A percentile compares a stretch with the other conserved stretches of the same genome.
These are phyloP conservation scores for Sesamia inferens DNA, from an alignment of 2,888 invertebrate species.

Conservation along the genomic window DNA sequence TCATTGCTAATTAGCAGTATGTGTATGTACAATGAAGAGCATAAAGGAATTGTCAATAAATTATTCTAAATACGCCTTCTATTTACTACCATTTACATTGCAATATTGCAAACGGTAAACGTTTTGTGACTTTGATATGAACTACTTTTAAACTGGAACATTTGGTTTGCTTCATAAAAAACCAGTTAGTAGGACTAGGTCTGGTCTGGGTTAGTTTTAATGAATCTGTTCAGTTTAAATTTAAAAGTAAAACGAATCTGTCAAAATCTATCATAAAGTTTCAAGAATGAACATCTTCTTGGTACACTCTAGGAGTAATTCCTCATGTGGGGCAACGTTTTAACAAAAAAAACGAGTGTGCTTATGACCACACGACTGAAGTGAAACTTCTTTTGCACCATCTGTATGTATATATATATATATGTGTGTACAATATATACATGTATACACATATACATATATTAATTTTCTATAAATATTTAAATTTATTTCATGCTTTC, in stretches of 20 bases:
- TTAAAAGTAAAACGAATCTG: not conserved
- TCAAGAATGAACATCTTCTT: not conserved
- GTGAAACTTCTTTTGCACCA: too few species aligned
- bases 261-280: not conserved
- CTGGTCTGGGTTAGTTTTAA: not conserved
- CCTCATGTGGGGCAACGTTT: not conserved
- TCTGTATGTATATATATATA: too few species aligned
- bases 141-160: constrained; percentile 3
- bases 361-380: too few species aligned
- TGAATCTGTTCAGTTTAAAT: not conserved
- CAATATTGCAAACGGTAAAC: not conserved
- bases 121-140: constrained; percentile 9
- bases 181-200: constrained; percentile 6
- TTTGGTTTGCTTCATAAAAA: constrained; percentile 6
- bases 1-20: too few species aligned
- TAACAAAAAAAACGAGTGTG: not conserved
- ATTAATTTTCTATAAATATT: too few species aligned
- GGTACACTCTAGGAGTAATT: too few species aligned
- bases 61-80: too few species aligned
- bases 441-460: too few species aligned
- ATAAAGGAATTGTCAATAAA: too few species aligned
- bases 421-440: too few species aligned
- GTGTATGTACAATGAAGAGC: not conserved
- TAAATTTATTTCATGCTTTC: too few species aligned
- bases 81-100: not conserved